Conservation (phyloP, 2,797 vertebrate genomes). For the Graptemys geographica region DNA sequence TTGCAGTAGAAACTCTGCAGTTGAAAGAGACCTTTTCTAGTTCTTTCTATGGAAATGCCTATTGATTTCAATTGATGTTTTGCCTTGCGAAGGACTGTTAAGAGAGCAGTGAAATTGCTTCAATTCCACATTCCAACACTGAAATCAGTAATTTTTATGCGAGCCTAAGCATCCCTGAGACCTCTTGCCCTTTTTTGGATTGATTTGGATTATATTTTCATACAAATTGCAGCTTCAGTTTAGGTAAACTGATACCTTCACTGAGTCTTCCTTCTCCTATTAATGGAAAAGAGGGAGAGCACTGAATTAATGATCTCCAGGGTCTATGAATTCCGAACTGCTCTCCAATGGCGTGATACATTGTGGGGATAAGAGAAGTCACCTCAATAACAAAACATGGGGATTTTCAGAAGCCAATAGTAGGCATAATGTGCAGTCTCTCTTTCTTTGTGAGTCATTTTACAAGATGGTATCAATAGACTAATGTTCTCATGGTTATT, state of each 20-base stretch:
- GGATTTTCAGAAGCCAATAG: neutral
- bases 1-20: neutral
- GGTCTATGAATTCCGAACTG: neutral
- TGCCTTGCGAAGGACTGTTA: neutral
- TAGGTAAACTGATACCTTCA: neutral
- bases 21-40: neutral
- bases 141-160: neutral
- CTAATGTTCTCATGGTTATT: neutral
- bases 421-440: neutral
- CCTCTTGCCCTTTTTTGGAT: neutral
- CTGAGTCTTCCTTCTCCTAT: neutral
- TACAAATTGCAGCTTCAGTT: neutral
- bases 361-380: neutral
- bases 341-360: rapidly evolving
- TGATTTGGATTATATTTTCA: neutral
- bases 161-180: neutral
- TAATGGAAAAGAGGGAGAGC: neutral
- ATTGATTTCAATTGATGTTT: neutral
- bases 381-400: neutral
- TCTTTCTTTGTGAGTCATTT: neutral
- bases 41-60: neutral
- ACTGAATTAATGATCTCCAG: neutral
- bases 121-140: neutral
- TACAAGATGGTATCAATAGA: neutral
- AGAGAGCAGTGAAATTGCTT: neutral